Percentiles rank a stretch among this genome's conserved stretches.
These are phyloP conservation scores for Pimpla rufipes DNA, from an alignment of 2,888 invertebrate species.

Conservation along the genomic window DNA sequence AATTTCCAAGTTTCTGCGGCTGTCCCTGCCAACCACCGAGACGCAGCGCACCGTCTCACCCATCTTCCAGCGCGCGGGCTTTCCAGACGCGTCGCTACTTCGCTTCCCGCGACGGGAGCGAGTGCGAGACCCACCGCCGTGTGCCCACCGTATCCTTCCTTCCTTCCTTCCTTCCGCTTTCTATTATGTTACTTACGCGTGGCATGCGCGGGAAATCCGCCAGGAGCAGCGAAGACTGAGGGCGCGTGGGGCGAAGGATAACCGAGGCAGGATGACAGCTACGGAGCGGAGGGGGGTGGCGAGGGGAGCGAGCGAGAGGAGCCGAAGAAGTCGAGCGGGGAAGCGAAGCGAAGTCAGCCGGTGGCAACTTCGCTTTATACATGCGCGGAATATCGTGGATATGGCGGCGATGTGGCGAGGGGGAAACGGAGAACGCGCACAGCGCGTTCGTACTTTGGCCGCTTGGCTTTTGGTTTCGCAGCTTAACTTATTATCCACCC, in stretches of 20 bases:
- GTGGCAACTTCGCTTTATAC: constrained; percentile 38
- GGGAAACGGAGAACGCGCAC: constrained; percentile 2
- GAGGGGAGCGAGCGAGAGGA: background rate
- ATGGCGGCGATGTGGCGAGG: no score
- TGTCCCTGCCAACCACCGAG: constrained; percentile 76
- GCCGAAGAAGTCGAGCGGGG: constrained; percentile 28
- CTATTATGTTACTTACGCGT: constrained; percentile 76
- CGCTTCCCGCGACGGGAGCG: constrained; percentile 28
- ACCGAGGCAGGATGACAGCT: constrained; percentile 6
- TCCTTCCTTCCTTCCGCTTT: constrained; percentile 75
- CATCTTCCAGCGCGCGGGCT: constrained; percentile 20
- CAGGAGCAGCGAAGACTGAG: constrained; percentile 20
- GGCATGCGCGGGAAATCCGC: constrained; percentile 62
- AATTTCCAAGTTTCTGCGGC: constrained; percentile 81
- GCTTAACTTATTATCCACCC: constrained; percentile 50
- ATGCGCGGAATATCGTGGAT: constrained; percentile 10
- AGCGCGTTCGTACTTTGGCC: constrained; percentile 42
- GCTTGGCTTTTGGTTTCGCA: constrained; percentile 32
- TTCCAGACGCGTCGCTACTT: constrained; percentile 45
- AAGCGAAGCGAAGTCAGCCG: constrained; percentile 14
- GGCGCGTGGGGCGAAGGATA: constrained; percentile 20
- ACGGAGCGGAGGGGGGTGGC: no score
- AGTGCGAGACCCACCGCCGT: constrained; percentile 40
- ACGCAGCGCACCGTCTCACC: constrained; percentile 42
- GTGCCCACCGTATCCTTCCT: constrained; percentile 70